phyloP scores from a whole-genome alignment of 1,140 invertebrate species.

The Drosophila virilis region DNA sequence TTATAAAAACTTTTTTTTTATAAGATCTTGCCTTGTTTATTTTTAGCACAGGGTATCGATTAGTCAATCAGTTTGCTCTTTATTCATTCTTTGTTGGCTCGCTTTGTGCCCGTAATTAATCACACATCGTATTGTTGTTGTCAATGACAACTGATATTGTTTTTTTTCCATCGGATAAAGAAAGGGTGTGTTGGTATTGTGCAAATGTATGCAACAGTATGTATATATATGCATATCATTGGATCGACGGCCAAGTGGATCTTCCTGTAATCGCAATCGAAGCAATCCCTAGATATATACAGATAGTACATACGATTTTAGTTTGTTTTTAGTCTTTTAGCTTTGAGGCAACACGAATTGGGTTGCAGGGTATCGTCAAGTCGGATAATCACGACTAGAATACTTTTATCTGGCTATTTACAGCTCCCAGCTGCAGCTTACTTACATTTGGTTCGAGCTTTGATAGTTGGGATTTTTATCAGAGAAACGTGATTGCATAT shows the following conservation, averaged over 20 bases:
- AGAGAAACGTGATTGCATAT: too few species aligned
- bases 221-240: too few species aligned
- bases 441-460: not conserved
- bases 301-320: too few species aligned
- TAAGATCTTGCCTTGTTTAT: too few species aligned
- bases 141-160: conserved; percentile 1
- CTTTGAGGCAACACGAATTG: not conserved
- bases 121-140: conserved; percentile 53
- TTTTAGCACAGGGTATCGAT: conserved; percentile 2
- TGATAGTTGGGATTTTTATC: not conserved
- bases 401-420: not conserved
- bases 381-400: not conserved
- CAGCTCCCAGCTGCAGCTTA: not conserved
- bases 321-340: too few species aligned
- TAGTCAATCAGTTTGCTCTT: not conserved
- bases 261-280: too few species aligned
- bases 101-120: conserved; percentile 71
- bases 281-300: too few species aligned
- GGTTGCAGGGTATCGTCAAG: conserved; percentile 20
- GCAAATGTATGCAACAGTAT: too few species aligned
- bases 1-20: too few species aligned
- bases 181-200: too few species aligned
- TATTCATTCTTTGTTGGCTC: conserved; percentile 5
- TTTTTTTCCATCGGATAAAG: conserved; percentile 19
- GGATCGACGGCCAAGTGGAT: too few species aligned